Base-by-base conservation (phyloP, 2,888 invertebrate species). In the Dynastes maya region DNA sequence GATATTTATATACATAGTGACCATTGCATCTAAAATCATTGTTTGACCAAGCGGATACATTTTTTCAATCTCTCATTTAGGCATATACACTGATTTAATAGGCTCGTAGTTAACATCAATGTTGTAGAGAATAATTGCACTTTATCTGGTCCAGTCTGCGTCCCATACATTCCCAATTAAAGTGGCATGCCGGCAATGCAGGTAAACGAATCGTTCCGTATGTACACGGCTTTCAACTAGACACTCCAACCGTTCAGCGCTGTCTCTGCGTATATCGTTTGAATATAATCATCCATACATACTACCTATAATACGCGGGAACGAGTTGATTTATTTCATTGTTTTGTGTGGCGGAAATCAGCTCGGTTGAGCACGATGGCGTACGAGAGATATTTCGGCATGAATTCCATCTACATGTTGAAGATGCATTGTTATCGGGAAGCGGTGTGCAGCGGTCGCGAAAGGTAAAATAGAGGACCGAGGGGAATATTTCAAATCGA, bases 321-420 rank as follows among this genome's bases (percentile, higher is more conserved):
- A 45, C 9, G 55, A 55, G 40, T 65, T 65, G 65, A 65, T 65
- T 65, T 65, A 65, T 65, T 65, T 65, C 37, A 65, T 65, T 65
- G 65, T 65, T 65, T 65, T 65, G 65, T n/a, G 65, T 40, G n/a
- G 37, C 65, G 40, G 65, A 65, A 65, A 65, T 65, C 8, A 65
- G 40, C 65, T 65, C 40, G 65, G 65, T 40, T 16, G 65, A 40
- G 16, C 16, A n/a, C 65, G 45, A n/a, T 40, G 6, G 65, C n/a
- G 16, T 16, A 65, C 45, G 37, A 40, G 65, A 65, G 65, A 65
- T 65, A 65, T 40, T 65, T 16, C 65, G 65, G 55, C n/a, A 16
- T 22, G n/a, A 16, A n/a, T n/a, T 55, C 55, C 55, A 55, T 22
- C 5, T 55, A 8, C n/a, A 55, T 8, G 55, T n/a, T 55, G 55